Conservation (phyloP, 2,888 invertebrate species). For the Drosophila kanekoi region DNA sequence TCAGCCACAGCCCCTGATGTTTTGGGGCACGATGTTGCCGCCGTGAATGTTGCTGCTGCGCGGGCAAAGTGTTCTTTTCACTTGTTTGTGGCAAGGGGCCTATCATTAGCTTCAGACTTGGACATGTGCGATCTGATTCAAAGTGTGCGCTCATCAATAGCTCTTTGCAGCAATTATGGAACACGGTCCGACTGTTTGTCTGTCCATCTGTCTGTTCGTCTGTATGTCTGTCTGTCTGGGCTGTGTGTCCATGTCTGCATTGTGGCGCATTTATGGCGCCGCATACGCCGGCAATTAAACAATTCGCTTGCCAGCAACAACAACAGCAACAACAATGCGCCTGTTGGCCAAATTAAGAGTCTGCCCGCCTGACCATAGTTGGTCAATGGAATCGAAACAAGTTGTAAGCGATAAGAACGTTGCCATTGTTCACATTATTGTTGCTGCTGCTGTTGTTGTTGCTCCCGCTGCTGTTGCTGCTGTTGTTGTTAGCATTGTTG, state of each 20-base stretch:
- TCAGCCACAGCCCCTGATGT: background rate
- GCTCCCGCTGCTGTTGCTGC: constrained; percentile 28
- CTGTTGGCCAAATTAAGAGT: constrained; percentile 72
- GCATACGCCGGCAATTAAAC: constrained; percentile 77
- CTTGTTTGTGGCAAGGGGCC: constrained; percentile 42
- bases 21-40: constrained; percentile 2
- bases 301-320: constrained; percentile 59
- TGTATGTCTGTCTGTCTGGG: background rate
- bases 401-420: constrained; percentile 77
- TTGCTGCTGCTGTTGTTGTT: constrained; percentile 32
- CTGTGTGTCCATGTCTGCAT: constrained; percentile 53
- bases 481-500: constrained; percentile 70
- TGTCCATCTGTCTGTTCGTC: background rate
- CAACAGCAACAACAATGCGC: constrained; percentile 69
- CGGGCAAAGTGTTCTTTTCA: constrained; percentile 35
- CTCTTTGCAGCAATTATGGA: constrained; percentile 65
- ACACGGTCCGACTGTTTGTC: constrained; percentile 20
- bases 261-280: constrained; percentile 77
- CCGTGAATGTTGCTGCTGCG: constrained; percentile 16
- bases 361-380: constrained; percentile 62
- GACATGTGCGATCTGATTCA: constrained; percentile 37
- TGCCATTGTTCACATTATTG: constrained; percentile 55
- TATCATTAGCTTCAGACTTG: constrained; percentile 56
- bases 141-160: constrained; percentile 59
- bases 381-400: constrained; percentile 80